Conservation (phyloP, 2,113 vertebrate genomes). For the Martes martes region DNA sequence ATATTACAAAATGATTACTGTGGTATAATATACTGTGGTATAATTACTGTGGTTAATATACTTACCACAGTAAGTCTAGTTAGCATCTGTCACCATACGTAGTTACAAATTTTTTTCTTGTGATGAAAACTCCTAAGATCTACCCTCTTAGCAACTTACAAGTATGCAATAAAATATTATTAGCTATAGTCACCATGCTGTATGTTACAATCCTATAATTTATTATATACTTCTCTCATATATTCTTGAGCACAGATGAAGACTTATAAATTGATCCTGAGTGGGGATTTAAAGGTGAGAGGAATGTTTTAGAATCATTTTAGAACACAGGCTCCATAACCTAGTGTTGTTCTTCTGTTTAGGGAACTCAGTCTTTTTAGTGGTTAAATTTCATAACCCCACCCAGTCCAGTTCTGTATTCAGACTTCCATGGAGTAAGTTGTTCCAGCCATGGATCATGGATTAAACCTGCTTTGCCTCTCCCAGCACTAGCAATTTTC, state of each 20-base stretch:
- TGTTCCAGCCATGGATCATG: neutral
- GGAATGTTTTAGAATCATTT: neutral
- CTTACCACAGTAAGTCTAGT: neutral
- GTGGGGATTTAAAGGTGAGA: neutral
- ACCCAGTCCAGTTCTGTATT: neutral
- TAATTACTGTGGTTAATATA: too few relatives aligned
- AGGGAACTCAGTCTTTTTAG: neutral
- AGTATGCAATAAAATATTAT: neutral
- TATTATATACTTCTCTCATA: neutral
- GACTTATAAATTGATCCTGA: neutral
- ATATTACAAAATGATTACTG: neutral
- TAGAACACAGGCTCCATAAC: neutral
- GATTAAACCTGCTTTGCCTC: neutral
- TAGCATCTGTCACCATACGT: neutral
- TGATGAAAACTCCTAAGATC: neutral
- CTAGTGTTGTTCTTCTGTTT: neutral
- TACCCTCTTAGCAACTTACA: neutral
- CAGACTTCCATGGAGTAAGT: neutral
- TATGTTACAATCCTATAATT: neutral
- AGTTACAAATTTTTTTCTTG: neutral
- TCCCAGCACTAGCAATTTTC: neutral
- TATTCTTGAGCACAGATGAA: neutral
- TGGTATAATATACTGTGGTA: too few relatives aligned
- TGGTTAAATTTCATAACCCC: neutral
- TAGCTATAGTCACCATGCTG: neutral